phyloP scores from a whole-genome alignment of 2,113 vertebrate genomes.

The Bambusicola thoracicus region DNA sequence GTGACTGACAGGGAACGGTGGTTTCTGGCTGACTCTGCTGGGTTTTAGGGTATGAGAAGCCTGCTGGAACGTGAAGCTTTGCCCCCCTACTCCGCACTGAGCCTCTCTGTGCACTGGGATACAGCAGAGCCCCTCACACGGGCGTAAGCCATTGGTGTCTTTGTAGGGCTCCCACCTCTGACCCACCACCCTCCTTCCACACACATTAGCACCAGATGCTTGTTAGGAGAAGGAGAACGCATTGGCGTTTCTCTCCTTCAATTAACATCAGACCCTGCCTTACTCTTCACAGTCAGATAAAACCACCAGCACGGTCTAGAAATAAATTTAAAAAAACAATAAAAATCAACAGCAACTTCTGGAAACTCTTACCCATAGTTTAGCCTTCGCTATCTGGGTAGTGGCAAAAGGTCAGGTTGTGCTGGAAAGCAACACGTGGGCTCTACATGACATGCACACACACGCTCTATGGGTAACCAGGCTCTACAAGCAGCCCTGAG shows the following conservation, averaged over 20 bases:
- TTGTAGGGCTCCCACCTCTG: constrained; percentile 1
- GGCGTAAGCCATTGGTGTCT: background rate
- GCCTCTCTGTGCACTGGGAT: constrained; percentile 5
- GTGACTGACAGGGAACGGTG: constrained; percentile 57
- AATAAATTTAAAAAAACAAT: constrained; percentile 2
- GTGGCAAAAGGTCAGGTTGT: constrained; percentile 73
- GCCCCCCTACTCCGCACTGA: background rate
- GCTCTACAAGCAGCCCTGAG: constrained; percentile 45
- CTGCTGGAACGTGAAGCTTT: background rate
- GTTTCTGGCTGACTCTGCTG: constrained; percentile 48
- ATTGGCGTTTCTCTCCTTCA: background rate
- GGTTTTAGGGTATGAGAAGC: constrained; percentile 43
- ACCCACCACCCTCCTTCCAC: background rate
- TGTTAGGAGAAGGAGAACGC: constrained; percentile 2
- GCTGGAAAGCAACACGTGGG: constrained; percentile 71
- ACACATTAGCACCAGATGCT: constrained; percentile 61
- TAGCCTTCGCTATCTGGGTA: constrained; percentile 72
- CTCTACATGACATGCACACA: constrained; percentile 27
- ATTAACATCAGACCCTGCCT: background rate
- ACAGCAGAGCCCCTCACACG: background rate
- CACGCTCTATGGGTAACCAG: constrained; percentile 44
- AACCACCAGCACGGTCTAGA: constrained; percentile 54
- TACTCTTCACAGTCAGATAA: constrained; percentile 43
- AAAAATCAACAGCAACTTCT: constrained; percentile 67
- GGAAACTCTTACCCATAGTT: constrained; percentile 74